Percentiles rank a stretch among this genome's conserved stretches.
These are phyloP conservation scores for Cepaea hortensis DNA, from an alignment of 2,888 invertebrate species.

Conservation along the genomic window DNA sequence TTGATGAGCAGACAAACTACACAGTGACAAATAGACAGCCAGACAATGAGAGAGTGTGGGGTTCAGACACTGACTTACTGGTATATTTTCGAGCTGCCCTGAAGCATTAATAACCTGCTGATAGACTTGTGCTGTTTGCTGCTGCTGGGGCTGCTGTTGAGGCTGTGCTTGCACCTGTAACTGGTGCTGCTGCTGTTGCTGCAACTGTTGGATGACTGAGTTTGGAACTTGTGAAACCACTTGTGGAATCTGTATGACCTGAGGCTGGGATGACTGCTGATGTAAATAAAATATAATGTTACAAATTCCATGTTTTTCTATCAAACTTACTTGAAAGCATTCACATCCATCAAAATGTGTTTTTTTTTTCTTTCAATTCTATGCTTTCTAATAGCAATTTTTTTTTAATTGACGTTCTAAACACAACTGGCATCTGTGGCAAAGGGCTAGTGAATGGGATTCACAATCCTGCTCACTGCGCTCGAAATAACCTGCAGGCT, in stretches of 20 bases:
- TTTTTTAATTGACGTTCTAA: too few relatives aligned
- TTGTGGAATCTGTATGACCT: constrained; percentile 48
- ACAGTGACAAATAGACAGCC: background rate
- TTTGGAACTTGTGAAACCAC: constrained; percentile 35
- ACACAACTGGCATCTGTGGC: too few relatives aligned
- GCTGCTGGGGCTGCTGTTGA: constrained; percentile 62
- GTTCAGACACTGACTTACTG: constrained; percentile 56
- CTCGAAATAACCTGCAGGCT: too few relatives aligned
- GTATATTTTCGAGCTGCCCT: constrained; percentile 70
- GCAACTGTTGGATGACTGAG: constrained; percentile 52
- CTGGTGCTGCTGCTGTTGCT: constrained; percentile 63
- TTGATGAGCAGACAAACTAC: background rate
- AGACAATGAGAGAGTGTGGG: background rate
- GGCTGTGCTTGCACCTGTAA: constrained; percentile 75
- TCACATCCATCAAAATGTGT: too few relatives aligned
- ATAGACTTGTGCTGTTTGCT: constrained; percentile 66
- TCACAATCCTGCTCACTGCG: too few relatives aligned
- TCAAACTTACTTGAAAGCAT: background rate
- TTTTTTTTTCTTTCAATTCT: too few relatives aligned
- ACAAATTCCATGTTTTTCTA: background rate
- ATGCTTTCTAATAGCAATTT: too few relatives aligned
- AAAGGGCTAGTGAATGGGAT: too few relatives aligned
- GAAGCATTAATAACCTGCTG: constrained; percentile 69
- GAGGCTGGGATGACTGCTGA: constrained; percentile 39
- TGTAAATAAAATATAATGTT: background rate